A percentile compares a stretch with the other conserved stretches of the same genome.
These are phyloP conservation scores for Monochamus saltuarius DNA, from an alignment of 1,140 invertebrate species.

Conservation along the genomic window DNA sequence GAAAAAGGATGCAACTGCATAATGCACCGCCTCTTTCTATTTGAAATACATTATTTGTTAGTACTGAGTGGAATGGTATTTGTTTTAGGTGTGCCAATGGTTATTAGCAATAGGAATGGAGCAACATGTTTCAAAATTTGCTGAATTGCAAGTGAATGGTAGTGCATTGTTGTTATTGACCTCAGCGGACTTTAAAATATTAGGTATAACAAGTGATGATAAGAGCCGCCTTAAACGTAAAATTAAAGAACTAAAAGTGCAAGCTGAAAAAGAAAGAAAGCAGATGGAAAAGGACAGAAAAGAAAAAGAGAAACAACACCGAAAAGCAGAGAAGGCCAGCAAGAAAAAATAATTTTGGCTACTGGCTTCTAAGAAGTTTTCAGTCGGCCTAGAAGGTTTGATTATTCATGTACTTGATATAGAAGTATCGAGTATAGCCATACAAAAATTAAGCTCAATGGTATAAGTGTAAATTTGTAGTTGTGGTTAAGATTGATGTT, in stretches of 20 bases:
- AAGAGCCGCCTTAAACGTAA: conserved; percentile 83
- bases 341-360: conserved; percentile 60
- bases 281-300: conserved; percentile 73
- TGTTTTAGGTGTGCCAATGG: conserved; percentile 79
- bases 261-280: conserved; percentile 77
- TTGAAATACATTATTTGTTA: too few species aligned
- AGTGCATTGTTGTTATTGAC: conserved; percentile 78
- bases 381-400: neutral
- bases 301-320: conserved; percentile 71
- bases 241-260: conserved; percentile 80
- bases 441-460: neutral
- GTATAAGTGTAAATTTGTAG: neutral
- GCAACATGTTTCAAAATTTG: conserved; percentile 79
- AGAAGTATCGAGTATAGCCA: conserved; percentile 1
- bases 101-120: conserved; percentile 78
- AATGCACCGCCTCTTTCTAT: too few species aligned
- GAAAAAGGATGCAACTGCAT: too few species aligned
- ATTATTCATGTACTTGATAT: neutral
- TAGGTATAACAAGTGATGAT: conserved; percentile 79
- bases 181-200: conserved; percentile 82
- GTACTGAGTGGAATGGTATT: too few species aligned
- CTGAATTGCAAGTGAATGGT: conserved; percentile 82
- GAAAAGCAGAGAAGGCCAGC: conserved; percentile 78
- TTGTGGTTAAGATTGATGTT: neutral
- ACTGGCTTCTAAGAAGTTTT: neutral